A percentile compares a stretch with the other conserved stretches of the same genome.
Conservation (phyloP, 92 coral and sea anemone genomes). For the Palythoa heliodiscus region DNA sequence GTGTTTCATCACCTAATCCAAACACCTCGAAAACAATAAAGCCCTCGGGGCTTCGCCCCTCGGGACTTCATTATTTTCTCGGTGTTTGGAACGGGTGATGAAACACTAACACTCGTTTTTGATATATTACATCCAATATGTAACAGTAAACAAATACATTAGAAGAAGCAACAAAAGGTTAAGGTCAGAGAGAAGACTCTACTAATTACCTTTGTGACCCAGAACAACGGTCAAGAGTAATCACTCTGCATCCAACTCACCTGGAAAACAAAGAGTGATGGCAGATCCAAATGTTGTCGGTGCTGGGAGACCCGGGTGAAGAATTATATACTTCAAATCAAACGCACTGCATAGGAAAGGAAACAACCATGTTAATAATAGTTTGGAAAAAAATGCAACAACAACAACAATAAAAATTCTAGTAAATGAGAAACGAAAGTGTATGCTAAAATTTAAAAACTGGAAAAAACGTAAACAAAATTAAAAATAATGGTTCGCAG, state of each 20-base stretch:
- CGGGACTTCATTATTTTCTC: no score
- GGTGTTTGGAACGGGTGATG: no score
- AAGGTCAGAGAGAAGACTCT: neutral
- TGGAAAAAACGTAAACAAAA: no score
- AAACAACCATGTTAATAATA: neutral
- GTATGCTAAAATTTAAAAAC: no score
- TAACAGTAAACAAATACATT: no score
- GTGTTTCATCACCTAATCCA: no score
- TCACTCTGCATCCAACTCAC: slow-evolving; percentile 40
- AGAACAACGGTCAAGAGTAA: neutral
- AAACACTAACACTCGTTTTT: no score
- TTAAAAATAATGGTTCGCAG: neutral
- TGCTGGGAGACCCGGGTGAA: slow-evolving; percentile 84
- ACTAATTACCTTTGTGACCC: neutral
- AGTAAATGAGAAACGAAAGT: no score
- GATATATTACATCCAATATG: no score
- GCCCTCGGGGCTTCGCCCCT: no score
- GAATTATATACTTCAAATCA: slow-evolving; percentile 83
- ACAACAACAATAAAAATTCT: neutral
- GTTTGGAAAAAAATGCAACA: neutral
- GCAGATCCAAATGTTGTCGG: slow-evolving; percentile 86
- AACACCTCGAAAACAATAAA: no score
- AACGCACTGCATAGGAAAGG: slow-evolving; percentile 75
- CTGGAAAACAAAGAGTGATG: slow-evolving; percentile 79
- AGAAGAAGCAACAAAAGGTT: no score